Evolutionary conservation across 2,113 vertebrate species (phyloP).

Genomic region (Acanthochromis polyacanthus): DNA sequence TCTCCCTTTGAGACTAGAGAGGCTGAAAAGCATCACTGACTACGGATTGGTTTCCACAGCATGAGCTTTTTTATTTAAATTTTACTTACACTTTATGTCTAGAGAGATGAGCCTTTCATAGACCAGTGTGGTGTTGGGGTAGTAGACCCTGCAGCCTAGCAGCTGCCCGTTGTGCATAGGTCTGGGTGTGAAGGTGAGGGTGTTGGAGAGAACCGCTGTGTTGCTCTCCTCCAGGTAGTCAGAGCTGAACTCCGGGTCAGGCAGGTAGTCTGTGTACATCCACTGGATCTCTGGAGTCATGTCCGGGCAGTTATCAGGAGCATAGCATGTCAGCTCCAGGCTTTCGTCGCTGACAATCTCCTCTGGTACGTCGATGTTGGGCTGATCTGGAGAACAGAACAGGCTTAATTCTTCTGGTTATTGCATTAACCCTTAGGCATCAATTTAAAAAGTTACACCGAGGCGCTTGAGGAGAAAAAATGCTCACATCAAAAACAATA

Average conservation of each 20-base stretch:
- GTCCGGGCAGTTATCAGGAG: constrained; percentile 91
- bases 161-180: constrained; percentile 89
- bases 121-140: constrained; percentile 87
- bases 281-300: constrained; percentile 90
- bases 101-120: constrained; percentile 89
- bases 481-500: no score
- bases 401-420: no score
- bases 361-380: constrained; percentile 88
- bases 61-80: background rate
- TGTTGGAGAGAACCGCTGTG: constrained; percentile 88
- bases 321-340: constrained; percentile 90
- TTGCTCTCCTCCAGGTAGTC: constrained; percentile 87
- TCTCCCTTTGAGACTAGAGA: no score
- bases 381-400: constrained; percentile 83
- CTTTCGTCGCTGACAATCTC: constrained; percentile 88
- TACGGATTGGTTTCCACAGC: no score
- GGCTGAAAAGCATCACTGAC: no score
- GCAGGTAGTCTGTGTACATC: constrained; percentile 89
- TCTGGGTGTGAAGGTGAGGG: constrained; percentile 88
- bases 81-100: constrained; percentile 91
- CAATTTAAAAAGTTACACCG: no score
- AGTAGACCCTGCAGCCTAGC: constrained; percentile 90
- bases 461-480: no score
- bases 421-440: no score
- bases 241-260: constrained; percentile 84